Conservation (phyloP, 2,888 invertebrate species). For the Euplagia quadripunctaria region DNA sequence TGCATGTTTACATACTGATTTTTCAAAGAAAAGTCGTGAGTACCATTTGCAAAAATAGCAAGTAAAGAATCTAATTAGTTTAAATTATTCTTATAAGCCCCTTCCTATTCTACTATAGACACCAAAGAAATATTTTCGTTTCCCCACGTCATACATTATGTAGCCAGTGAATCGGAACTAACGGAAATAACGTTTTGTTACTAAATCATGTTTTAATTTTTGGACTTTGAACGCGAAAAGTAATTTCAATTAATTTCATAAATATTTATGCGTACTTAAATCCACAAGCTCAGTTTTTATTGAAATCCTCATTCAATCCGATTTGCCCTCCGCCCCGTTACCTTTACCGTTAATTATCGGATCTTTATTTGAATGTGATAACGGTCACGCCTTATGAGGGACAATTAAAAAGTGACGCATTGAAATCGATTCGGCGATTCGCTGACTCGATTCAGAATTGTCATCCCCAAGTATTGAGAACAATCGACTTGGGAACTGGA, state of each 20-base stretch:
- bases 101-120: constrained; percentile 26
- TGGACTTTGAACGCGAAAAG: constrained; percentile 24
- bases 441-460: constrained; percentile 63
- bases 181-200: constrained; percentile 17
- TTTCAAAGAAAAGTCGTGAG: constrained; percentile 28
- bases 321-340: constrained; percentile 80
- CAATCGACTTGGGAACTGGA: constrained; percentile 34
- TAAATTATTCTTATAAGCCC: constrained; percentile 31
- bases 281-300: constrained; percentile 50
- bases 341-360: constrained; percentile 82
- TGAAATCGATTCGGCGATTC: constrained; percentile 54
- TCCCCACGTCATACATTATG: constrained; percentile 24
- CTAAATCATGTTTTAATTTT: constrained; percentile 31
- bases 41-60: constrained; percentile 25
- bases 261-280: constrained; percentile 40
- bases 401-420: constrained; percentile 83
- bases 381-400: constrained; percentile 76
- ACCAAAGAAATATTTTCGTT: constrained; percentile 20
- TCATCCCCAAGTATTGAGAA: constrained; percentile 36
- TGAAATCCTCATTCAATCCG: constrained; percentile 53
- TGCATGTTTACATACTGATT: constrained; percentile 22
- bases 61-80: constrained; percentile 22
- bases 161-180: constrained; percentile 18
- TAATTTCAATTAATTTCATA: constrained; percentile 40
- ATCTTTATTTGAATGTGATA: constrained; percentile 76